A percentile compares a stretch with the other conserved stretches of the same genome.
These are phyloP conservation scores for Phyllopteryx taeniolatus DNA, from an alignment of 2,113 vertebrate genomes.

Conservation along the genomic window DNA sequence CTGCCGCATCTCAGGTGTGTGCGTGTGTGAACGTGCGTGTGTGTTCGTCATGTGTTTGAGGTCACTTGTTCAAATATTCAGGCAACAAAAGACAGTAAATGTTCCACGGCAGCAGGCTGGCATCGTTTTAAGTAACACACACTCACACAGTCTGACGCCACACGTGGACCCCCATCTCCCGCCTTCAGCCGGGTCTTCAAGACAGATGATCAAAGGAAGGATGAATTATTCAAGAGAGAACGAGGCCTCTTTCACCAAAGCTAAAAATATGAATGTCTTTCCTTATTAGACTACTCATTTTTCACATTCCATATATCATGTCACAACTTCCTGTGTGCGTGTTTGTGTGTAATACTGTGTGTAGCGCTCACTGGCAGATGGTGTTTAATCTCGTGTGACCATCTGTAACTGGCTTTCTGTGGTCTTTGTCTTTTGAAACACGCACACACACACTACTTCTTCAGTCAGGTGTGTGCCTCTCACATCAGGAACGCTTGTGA, in stretches of 20 bases:
- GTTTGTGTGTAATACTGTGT: neutral
- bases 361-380: neutral
- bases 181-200: neutral
- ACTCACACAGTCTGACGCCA: neutral
- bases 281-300: slow-evolving; percentile 27
- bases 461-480: neutral
- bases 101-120: neutral
- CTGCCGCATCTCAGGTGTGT: slow-evolving; percentile 30
- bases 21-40: slow-evolving; percentile 31
- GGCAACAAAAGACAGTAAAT: neutral
- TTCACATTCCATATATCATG: slow-evolving; percentile 32
- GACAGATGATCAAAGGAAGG: slow-evolving; percentile 7
- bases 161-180: slow-evolving; percentile 10
- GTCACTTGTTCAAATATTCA: slow-evolving; percentile 26
- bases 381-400: slow-evolving; percentile 1
- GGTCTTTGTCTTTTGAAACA: neutral
- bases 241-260: slow-evolving; percentile 2
- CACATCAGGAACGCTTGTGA: neutral
- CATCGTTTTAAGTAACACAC: neutral
- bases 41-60: slow-evolving; percentile 36
- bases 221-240: slow-evolving; percentile 27
- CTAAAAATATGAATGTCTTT: slow-evolving; percentile 12
- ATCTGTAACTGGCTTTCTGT: slow-evolving; percentile 5
- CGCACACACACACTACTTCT: neutral
- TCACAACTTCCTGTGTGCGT: neutral